Evolutionary conservation across 1,140 invertebrate genomes (phyloP).

Genomic region (Thaumetopoea pityocampa): DNA sequence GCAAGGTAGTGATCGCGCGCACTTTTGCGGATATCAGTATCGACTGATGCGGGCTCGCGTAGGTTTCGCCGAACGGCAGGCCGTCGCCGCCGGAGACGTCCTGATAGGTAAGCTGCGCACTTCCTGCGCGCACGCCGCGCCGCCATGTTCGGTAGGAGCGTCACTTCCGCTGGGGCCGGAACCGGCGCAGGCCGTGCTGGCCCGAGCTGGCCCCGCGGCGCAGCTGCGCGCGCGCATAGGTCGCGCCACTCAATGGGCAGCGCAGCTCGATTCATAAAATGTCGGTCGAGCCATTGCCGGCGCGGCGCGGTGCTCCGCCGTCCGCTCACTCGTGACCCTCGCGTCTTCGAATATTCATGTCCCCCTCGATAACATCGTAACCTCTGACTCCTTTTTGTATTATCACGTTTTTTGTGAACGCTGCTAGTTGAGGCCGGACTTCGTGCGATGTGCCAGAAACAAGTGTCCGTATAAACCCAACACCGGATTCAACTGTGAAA

Average conservation of each 20-base stretch:
- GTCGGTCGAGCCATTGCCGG: conserved; percentile 72
- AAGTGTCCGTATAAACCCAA: conserved; percentile 50
- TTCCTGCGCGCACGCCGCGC: conserved; percentile 70
- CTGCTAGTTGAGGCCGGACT: conserved; percentile 50
- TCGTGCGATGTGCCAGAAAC: conserved; percentile 55
- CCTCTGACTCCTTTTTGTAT: conserved; percentile 73
- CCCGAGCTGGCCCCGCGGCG: conserved; percentile 30
- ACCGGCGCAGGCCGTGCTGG: conserved; percentile 37
- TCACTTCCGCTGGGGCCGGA: conserved; percentile 67
- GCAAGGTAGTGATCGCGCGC: conserved; percentile 64
- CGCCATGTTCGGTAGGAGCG: conserved; percentile 67
- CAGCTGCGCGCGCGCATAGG: conserved; percentile 32
- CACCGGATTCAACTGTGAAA: conserved; percentile 53
- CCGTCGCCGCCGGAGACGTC: conserved; percentile 52
- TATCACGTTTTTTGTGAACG: conserved; percentile 67
- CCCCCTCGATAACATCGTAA: conserved; percentile 72
- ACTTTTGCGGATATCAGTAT: conserved; percentile 58
- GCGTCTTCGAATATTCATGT: conserved; percentile 74
- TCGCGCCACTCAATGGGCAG: conserved; percentile 63
- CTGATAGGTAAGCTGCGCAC: conserved; percentile 74
- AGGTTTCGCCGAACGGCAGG: conserved; percentile 25
- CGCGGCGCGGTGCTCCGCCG: conserved; percentile 61
- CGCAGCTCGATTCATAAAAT: conserved; percentile 73
- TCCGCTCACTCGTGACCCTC: conserved; percentile 72
- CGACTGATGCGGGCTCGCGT: conserved; percentile 50